Percentiles rank a stretch among this genome's conserved stretches.
Evolutionary conservation across 2,888 invertebrate species (phyloP).

Genomic region (Caenorhabditis wallacei): DNA sequence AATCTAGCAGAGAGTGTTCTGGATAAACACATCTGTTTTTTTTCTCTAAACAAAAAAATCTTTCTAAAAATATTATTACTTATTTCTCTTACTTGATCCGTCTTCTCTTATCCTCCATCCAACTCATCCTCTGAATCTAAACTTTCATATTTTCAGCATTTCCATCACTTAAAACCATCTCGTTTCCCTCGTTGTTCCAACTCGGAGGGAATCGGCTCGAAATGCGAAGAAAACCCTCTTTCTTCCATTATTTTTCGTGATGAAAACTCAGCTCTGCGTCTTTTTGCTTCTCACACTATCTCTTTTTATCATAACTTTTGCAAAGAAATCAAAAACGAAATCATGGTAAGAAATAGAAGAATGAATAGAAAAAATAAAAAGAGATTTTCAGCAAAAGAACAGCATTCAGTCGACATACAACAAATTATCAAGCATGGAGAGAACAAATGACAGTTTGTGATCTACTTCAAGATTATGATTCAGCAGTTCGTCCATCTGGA

Average conservation of each 20-base stretch:
- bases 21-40: too few species aligned
- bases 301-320: slow-evolving; percentile 12
- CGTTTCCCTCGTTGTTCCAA: slow-evolving; percentile 45
- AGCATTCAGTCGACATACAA: slow-evolving; percentile 81
- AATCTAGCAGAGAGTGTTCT: too few species aligned
- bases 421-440: slow-evolving; percentile 82
- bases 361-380: background rate
- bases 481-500: slow-evolving; percentile 81
- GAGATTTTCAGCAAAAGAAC: slow-evolving; percentile 79
- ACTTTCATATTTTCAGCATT: slow-evolving; percentile 15
- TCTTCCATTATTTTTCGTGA: slow-evolving; percentile 41
- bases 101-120: too few species aligned
- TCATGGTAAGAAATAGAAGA: slow-evolving; percentile 25
- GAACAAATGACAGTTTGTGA: slow-evolving; percentile 83
- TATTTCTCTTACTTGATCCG: too few species aligned
- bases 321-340: slow-evolving; percentile 50
- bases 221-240: slow-evolving; percentile 57
- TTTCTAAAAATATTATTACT: too few species aligned
- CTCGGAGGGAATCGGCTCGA: slow-evolving; percentile 54
- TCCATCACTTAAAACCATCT: background rate
- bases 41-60: too few species aligned
- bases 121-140: too few species aligned
- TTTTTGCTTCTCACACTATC: slow-evolving; percentile 40
- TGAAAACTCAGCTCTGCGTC: slow-evolving; percentile 50
- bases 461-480: slow-evolving; percentile 79